Evolutionary conservation across 2,888 invertebrate genomes (phyloP).

Genomic region (Stenotaenia linearis): DNA sequence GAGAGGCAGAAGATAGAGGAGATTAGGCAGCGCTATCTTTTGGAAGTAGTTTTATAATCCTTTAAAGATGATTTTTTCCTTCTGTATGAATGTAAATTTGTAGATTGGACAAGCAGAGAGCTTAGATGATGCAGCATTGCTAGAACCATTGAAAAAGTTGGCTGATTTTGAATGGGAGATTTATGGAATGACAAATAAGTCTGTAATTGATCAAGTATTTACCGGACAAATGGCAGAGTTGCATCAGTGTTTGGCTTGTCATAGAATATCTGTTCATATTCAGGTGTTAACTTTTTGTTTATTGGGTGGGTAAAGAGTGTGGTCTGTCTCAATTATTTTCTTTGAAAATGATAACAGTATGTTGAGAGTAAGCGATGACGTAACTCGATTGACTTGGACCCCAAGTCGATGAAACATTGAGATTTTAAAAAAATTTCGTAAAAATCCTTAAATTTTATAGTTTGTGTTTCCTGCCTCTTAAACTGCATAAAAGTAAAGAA

Average conservation of each 20-base stretch:
- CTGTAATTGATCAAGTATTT: slow-evolving; percentile 10
- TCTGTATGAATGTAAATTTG: not conserved
- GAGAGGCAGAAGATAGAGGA: not conserved
- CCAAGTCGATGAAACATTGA: too few relatives aligned
- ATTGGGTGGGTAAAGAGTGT: too few relatives aligned
- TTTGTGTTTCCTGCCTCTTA: too few relatives aligned
- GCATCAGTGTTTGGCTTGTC: slow-evolving; percentile 17
- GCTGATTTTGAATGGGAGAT: slow-evolving; percentile 24
- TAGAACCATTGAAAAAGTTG: not conserved
- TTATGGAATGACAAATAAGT: not conserved
- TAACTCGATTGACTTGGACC: too few relatives aligned
- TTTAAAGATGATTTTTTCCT: too few relatives aligned
- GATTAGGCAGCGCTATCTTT: not conserved
- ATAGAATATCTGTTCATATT: slow-evolving; percentile 28
- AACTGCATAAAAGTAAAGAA: too few relatives aligned
- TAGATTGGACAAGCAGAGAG: not conserved
- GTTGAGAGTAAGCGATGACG: too few relatives aligned
- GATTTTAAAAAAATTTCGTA: too few relatives aligned
- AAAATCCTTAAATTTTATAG: too few relatives aligned
- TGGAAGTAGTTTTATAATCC: not conserved
- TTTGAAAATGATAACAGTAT: too few relatives aligned
- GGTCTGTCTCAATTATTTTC: too few relatives aligned
- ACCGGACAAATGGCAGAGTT: slow-evolving; percentile 27
- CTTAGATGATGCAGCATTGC: not conserved
- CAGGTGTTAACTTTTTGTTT: not conserved